These are phyloP conservation scores for Dendrocincla tyrannina DNA, from an alignment of 2,797 vertebrate genomes.

Conservation along the genomic window DNA sequence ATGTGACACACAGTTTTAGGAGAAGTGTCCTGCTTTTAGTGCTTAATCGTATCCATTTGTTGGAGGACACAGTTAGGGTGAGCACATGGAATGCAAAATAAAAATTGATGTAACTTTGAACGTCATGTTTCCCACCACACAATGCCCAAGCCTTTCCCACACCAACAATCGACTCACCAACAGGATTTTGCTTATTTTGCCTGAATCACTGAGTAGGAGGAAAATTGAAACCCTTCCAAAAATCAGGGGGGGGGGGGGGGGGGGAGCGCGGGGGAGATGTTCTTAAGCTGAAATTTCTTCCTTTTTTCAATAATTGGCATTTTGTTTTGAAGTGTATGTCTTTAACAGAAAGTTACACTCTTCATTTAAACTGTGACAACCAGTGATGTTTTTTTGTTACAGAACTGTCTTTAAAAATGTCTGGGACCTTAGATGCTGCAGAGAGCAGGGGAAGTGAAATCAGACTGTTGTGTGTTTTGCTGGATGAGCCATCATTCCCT, in stretches of 20 bases:
- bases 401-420: background rate
- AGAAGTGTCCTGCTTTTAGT: background rate
- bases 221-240: background rate
- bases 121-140: background rate
- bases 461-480: background rate
- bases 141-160: background rate
- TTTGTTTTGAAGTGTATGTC: background rate
- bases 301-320: background rate
- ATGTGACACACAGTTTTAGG: background rate
- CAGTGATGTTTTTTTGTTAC: background rate
- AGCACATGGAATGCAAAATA: background rate
- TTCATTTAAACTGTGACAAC: background rate
- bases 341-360: background rate
- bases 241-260: background rate
- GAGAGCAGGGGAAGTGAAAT: background rate
- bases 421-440: background rate
- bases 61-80: fast-evolving
- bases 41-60: background rate
- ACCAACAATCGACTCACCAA: background rate
- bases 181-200: background rate
- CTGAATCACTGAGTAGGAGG: background rate
- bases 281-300: background rate
- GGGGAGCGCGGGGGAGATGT: too few relatives aligned
- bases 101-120: background rate
- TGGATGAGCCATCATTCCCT: background rate